phyloP scores from a whole-genome alignment of 1,140 invertebrate genomes.

The Yoshiicerus persimilis region DNA sequence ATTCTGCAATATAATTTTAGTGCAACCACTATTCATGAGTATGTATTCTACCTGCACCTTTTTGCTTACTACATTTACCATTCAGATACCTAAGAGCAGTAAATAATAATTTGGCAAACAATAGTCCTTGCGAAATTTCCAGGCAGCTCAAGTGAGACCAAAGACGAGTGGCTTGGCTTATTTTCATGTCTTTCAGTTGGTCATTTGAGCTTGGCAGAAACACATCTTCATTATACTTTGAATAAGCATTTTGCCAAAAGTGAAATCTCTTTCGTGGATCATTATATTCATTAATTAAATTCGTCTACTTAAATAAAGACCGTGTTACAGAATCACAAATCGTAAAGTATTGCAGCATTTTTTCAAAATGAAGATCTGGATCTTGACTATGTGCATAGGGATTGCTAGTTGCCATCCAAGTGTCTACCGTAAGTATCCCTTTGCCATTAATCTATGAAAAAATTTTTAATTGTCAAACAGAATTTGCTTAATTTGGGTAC shows the following conservation, averaged over 20 bases:
- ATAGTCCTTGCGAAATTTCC: slow-evolving; percentile 15
- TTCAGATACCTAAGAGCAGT: neutral
- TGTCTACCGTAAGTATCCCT: neutral
- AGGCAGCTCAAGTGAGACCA: neutral
- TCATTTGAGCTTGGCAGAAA: neutral
- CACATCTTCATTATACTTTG: neutral
- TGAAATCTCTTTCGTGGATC: neutral
- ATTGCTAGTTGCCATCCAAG: neutral
- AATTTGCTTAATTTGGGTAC: neutral
- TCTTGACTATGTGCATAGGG: neutral
- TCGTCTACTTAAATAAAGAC: too few relatives aligned
- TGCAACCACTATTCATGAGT: neutral
- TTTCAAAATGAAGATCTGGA: neutral
- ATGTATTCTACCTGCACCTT: neutral
- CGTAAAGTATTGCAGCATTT: neutral
- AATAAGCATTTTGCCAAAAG: neutral
- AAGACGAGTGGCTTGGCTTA: neutral
- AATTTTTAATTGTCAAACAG: too few relatives aligned
- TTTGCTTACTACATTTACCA: neutral
- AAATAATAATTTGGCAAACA: slow-evolving; percentile 14
- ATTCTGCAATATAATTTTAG: neutral
- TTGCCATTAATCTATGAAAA: neutral
- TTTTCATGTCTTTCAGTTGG: neutral
- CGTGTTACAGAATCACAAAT: too few relatives aligned
- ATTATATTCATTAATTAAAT: neutral